phyloP scores from a whole-genome alignment of 2,888 invertebrate species.

The Mystacides longicornis region DNA sequence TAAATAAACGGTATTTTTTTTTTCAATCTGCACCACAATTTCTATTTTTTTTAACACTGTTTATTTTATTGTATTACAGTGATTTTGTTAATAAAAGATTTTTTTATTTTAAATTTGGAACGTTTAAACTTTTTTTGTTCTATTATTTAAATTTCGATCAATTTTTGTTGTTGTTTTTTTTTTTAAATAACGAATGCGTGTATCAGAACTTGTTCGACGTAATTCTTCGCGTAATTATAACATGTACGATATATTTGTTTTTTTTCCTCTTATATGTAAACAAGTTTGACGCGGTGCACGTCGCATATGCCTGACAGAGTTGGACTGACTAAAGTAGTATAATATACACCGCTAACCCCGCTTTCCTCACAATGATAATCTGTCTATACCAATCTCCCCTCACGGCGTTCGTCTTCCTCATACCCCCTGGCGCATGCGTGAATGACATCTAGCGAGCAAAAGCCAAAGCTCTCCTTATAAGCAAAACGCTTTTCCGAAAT shows the following conservation, averaged over 20 bases:
- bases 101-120: constrained; percentile 2
- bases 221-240: constrained; percentile 5
- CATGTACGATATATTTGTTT: not conserved
- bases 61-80: not conserved
- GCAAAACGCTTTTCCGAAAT: not conserved
- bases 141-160: not conserved
- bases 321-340: constrained; percentile 17
- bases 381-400: constrained; percentile 20
- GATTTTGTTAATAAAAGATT: not conserved
- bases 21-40: too few relatives aligned
- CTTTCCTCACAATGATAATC: constrained; percentile 26
- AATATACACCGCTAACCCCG: constrained; percentile 5
- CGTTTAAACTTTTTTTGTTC: not conserved
- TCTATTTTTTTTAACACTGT: too few relatives aligned
- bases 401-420: constrained; percentile 5
- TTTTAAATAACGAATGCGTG: not conserved
- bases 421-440: constrained; percentile 18
- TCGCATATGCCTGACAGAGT: constrained; percentile 4
- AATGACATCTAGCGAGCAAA: constrained; percentile 21
- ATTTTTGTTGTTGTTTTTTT: not conserved
- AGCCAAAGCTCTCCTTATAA: constrained; percentile 11
- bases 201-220: not conserved
- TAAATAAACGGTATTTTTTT: too few relatives aligned
- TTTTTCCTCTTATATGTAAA: not conserved
- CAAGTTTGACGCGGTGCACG: constrained; percentile 6